Percentiles rank a stretch among this genome's conserved stretches.
Evolutionary conservation across 2,113 vertebrate species (phyloP).

Genomic region (Ellobius talpinus): DNA sequence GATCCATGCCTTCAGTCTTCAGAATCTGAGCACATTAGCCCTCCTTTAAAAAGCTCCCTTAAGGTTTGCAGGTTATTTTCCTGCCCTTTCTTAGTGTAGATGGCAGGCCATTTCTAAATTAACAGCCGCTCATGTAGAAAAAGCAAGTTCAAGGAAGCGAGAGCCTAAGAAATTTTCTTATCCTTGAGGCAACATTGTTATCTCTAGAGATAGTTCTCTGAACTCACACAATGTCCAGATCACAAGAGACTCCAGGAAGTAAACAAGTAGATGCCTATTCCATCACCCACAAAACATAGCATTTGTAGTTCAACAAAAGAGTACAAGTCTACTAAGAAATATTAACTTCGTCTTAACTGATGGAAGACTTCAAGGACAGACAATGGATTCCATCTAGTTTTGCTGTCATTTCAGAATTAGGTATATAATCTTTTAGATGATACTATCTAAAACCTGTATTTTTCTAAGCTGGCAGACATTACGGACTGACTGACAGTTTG

Average conservation of each 20-base stretch:
- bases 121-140: not conserved
- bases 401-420: slow-evolving; percentile 40
- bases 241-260: not conserved
- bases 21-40: slow-evolving; percentile 5
- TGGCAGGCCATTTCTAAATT: slow-evolving; percentile 23
- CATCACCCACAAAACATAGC: slow-evolving; percentile 37
- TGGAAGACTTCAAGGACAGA: slow-evolving; percentile 25
- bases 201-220: not conserved
- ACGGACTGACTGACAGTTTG: not conserved
- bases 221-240: not conserved
- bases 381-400: not conserved
- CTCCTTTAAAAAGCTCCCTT: not conserved
- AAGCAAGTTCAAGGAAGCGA: slow-evolving; percentile 23
- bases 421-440: not conserved
- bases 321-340: not conserved
- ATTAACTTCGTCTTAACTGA: not conserved
- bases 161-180: not conserved
- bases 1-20: not conserved
- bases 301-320: slow-evolving; percentile 50
- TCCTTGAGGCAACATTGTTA: not conserved
- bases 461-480: not conserved
- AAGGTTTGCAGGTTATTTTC: not conserved
- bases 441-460: not conserved
- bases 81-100: not conserved
- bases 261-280: not conserved